A percentile compares a stretch with the other conserved stretches of the same genome.
Evolutionary conservation across 2,888 invertebrate genomes (phyloP).

Genomic region (Palloptera scutellata): DNA sequence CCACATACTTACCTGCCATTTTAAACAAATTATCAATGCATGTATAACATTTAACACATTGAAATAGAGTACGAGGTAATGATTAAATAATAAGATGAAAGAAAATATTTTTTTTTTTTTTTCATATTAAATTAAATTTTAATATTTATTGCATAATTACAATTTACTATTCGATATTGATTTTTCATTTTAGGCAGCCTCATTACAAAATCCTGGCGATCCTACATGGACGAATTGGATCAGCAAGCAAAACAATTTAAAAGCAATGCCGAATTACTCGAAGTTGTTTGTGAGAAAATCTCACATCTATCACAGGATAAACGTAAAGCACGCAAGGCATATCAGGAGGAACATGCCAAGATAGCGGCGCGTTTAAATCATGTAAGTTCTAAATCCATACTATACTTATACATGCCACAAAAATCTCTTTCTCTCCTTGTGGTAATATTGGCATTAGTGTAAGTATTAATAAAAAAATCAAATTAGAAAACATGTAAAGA

Average conservation of each 20-base stretch:
- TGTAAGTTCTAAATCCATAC: constrained; percentile 67
- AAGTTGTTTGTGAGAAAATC: constrained; percentile 83
- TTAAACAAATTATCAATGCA: too few relatives aligned
- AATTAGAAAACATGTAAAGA: neutral
- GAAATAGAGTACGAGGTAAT: too few relatives aligned
- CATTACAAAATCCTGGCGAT: constrained; percentile 79
- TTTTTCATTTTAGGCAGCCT: constrained; percentile 67
- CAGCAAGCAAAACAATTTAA: constrained; percentile 82
- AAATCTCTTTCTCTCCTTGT: neutral
- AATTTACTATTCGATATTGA: too few relatives aligned
- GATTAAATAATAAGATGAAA: too few relatives aligned
- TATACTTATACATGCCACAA: neutral
- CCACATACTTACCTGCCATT: too few relatives aligned
- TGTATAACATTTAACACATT: too few relatives aligned
- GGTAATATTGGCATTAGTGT: neutral
- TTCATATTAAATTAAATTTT: too few relatives aligned
- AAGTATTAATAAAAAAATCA: neutral
- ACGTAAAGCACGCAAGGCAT: constrained; percentile 83
- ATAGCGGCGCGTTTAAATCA: constrained; percentile 82
- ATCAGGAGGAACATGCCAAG: constrained; percentile 88
- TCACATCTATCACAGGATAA: constrained; percentile 85
- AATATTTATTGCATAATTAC: too few relatives aligned
- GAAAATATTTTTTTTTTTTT: too few relatives aligned
- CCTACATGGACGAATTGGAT: constrained; percentile 89
- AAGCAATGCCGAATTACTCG: constrained; percentile 85